A percentile compares a stretch with the other conserved stretches of the same genome.
phyloP scores from a whole-genome alignment of 2,797 vertebrate species.

The Scolopax rusticola region DNA sequence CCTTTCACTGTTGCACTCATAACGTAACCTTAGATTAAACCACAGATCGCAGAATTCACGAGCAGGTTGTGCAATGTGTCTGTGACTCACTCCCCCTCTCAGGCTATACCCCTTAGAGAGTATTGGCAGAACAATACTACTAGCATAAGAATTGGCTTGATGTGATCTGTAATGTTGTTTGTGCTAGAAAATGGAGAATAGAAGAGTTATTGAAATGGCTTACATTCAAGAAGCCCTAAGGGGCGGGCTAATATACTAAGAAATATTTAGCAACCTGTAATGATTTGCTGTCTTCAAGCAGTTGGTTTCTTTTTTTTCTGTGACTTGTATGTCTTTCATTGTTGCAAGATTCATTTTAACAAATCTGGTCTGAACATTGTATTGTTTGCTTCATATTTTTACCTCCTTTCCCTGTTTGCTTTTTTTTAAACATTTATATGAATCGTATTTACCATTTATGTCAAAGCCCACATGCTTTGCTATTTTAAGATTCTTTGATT shows the following conservation, averaged over 20 bases:
- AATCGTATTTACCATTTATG: neutral
- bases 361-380: constrained; percentile 23
- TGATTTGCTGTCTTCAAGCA: constrained; percentile 63
- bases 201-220: constrained; percentile 28
- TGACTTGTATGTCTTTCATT: neutral
- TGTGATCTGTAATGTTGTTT: constrained; percentile 61
- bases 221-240: constrained; percentile 58
- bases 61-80: neutral
- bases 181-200: constrained; percentile 57
- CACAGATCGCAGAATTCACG: constrained; percentile 27
- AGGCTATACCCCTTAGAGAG: constrained; percentile 29
- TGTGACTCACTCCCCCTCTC: neutral
- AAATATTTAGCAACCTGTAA: constrained; percentile 68
- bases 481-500: neutral
- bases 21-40: constrained; percentile 59
- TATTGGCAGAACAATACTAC: constrained; percentile 50
- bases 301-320: neutral
- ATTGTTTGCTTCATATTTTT: neutral
- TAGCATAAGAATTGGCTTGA: constrained; percentile 71
- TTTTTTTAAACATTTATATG: neutral
- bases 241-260: constrained; percentile 52
- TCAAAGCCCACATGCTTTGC: neutral
- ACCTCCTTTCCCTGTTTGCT: neutral
- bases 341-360: constrained; percentile 31
- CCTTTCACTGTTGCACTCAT: constrained; percentile 25